A percentile compares a stretch with the other conserved stretches of the same genome.
Evolutionary conservation across 2,797 vertebrate species (phyloP).

Genomic region (Myotis daubentonii): DNA sequence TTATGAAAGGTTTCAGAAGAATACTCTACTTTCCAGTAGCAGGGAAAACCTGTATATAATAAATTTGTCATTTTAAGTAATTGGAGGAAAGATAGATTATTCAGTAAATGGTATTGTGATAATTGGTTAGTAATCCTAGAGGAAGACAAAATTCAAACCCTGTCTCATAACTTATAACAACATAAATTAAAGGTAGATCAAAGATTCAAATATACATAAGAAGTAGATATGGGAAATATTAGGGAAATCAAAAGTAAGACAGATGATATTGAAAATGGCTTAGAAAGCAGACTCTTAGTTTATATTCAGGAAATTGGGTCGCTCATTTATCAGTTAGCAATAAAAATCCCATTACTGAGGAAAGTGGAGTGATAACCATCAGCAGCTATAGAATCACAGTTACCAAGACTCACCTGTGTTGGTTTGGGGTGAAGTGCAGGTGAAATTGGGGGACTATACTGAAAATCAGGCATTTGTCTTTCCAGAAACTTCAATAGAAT

Average conservation of each 20-base stretch:
- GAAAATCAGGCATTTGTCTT: not conserved
- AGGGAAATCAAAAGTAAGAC: not conserved
- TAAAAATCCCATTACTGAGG: not conserved
- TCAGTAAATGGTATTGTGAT: not conserved
- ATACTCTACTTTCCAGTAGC: not conserved
- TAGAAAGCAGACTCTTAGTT: not conserved
- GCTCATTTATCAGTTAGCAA: not conserved
- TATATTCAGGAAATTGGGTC: not conserved
- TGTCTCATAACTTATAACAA: not conserved
- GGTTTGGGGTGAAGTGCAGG: not conserved
- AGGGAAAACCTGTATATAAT: not conserved
- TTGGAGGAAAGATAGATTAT: not conserved
- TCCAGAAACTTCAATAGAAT: not conserved
- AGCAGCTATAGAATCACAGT: not conserved
- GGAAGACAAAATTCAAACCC: not conserved
- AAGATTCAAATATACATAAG: not conserved
- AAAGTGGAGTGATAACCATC: not conserved
- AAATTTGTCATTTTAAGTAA: not conserved
- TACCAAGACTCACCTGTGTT: not conserved
- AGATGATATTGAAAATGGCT: not conserved
- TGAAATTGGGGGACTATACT: not conserved
- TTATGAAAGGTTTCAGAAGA: not conserved
- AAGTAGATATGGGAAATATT: not conserved
- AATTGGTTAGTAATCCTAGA: not conserved
- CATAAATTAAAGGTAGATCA: not conserved